Evolutionary conservation across 2,113 vertebrate species (phyloP), one percentile per base, ranked within the genome.

Genomic region (Salvelinus sp.): DNA sequence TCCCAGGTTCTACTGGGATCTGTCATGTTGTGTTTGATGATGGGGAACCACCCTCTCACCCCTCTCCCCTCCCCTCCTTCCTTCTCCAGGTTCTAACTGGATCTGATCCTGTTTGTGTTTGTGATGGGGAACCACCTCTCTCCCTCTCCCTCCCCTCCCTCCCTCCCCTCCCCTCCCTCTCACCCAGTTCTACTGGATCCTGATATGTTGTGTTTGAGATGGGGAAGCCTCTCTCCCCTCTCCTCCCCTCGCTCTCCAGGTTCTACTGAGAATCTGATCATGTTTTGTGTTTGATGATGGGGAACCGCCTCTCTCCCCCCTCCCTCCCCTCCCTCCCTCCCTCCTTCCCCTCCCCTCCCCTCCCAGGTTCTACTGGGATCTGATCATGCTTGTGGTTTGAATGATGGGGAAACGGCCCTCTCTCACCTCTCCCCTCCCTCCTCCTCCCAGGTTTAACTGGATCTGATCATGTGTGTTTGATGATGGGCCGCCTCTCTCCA

Each of bases 21-120:
- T 27, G 27, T 27, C 27, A 27, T 27, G 27, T 27, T 27, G 27
- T 27, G 27, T 27, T 2, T 27, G 2, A 27, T 27, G 27, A 27
- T 27, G 2, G 27, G 27, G 27, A 27, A 27, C 23, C 23, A 1
- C 23, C n/a, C 27, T 0, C 71, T n/a, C 33, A 28, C 75, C 23
- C 66, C 70, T 18, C 30, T 28, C 72, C 20, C 13, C 47, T 47
- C 66, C 70, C 27, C 60, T 30, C 9, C 50, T n/a, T n/a, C 6
- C 64, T 12, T 23, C 20, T n/a, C 6, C 6, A 22, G 38, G 73
- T 86, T 48, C 72, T 69, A 79, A 79, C 28, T 87, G 73, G 62
- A 23, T 69, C 50, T 76, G 70, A 76, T 67, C 82, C 82, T 79
- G 81, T 86, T 79, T 79, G 83, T 23, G 20, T 22, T 47, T 64